A percentile compares a stretch with the other conserved stretches of the same genome.
These are phyloP conservation scores for Caenorhabditis virilis DNA, from an alignment of 2,888 invertebrate species.

Conservation along the genomic window DNA sequence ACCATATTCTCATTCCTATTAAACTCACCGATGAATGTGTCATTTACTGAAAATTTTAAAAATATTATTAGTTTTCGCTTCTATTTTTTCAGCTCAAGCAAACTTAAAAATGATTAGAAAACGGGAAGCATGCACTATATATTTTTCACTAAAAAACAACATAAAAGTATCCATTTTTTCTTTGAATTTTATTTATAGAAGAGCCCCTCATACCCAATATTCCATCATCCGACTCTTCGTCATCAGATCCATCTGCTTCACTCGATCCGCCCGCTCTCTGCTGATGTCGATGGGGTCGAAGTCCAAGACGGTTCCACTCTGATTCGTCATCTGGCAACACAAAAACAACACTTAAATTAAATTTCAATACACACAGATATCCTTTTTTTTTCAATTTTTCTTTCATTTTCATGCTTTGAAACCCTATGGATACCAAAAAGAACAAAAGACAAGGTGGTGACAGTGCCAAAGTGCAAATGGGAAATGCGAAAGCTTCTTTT, in stretches of 20 bases:
- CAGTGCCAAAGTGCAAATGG: too few species aligned
- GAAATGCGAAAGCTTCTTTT: too few species aligned
- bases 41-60: slow-evolving; percentile 81
- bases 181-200: too few species aligned
- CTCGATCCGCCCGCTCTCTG: too few species aligned
- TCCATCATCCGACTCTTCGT: slow-evolving; percentile 13
- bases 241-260: slow-evolving; percentile 4
- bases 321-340: slow-evolving; percentile 34
- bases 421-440: too few species aligned
- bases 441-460: too few species aligned
- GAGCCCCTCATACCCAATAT: slow-evolving; percentile 2
- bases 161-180: not conserved
- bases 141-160: not conserved
- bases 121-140: too few species aligned
- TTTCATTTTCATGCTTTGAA: too few species aligned
- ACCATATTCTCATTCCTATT: slow-evolving; percentile 17
- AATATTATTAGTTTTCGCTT: not conserved
- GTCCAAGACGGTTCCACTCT: slow-evolving; percentile 30
- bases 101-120: too few species aligned
- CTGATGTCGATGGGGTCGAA: slow-evolving; percentile 8
- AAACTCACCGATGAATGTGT: slow-evolving; percentile 98
- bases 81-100: not conserved
- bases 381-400: too few species aligned
- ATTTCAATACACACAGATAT: too few species aligned
- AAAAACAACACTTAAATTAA: not conserved